phyloP scores from a whole-genome alignment of 2,113 vertebrate genomes.

The Nestor notabilis region DNA sequence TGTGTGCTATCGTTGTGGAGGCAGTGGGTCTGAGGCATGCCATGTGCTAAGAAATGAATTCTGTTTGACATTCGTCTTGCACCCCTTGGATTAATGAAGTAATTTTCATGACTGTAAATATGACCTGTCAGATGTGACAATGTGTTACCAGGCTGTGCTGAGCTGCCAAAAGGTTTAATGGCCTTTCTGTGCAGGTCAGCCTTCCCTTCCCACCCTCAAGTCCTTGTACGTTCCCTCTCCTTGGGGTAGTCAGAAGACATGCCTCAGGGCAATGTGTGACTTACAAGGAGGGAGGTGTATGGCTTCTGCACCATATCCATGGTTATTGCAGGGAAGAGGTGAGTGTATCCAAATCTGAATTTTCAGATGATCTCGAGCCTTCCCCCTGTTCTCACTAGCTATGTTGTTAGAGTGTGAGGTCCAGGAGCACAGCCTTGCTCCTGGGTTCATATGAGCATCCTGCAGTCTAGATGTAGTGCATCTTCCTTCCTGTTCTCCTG shows the following conservation, averaged over 20 bases:
- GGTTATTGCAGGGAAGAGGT: neutral
- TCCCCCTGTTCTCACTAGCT: neutral
- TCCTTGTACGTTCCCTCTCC: neutral
- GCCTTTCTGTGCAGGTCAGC: neutral
- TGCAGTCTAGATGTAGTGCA: neutral
- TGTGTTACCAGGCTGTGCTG: neutral
- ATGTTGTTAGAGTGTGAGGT: neutral
- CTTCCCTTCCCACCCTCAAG: neutral
- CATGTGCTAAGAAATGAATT: neutral
- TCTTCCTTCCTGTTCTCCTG: neutral
- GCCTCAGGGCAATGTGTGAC: neutral
- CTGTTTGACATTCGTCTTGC: neutral
- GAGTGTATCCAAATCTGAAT: neutral
- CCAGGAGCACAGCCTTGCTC: neutral
- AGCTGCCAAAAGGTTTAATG: neutral
- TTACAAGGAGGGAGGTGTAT: neutral
- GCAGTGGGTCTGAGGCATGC: neutral
- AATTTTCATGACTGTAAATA: neutral
- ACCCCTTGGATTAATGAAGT: neutral
- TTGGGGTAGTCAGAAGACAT: neutral
- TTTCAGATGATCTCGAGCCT: neutral
- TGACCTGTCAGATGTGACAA: neutral
- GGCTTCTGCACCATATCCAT: neutral
- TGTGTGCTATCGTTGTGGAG: neutral
- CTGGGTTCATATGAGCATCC: neutral